phyloP scores from a whole-genome alignment of 2,797 vertebrate genomes.

The Pteronotus mesoamericanus region DNA sequence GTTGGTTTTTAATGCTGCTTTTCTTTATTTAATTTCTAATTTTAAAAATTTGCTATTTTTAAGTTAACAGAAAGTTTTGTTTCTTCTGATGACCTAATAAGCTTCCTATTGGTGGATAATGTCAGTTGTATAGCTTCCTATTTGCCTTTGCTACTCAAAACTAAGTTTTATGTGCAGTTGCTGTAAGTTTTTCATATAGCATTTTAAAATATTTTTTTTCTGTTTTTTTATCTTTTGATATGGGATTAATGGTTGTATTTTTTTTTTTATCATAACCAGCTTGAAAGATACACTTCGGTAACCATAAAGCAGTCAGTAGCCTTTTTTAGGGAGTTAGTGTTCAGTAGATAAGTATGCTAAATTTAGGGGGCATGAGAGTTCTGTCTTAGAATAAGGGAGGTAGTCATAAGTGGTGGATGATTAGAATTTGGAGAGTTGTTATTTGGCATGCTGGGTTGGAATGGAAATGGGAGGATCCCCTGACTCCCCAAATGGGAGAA shows the following conservation, averaged over 20 bases:
- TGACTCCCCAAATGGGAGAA: background rate
- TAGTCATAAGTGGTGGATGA: background rate
- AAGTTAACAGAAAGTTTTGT: slow-evolving; percentile 22
- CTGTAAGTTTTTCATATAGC: slow-evolving; percentile 6
- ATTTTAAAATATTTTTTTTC: background rate
- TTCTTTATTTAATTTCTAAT: background rate
- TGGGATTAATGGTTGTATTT: background rate
- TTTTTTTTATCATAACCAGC: slow-evolving; percentile 20
- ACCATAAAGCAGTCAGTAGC: background rate
- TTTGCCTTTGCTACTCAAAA: slow-evolving; percentile 17
- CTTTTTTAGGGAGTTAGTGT: background rate
- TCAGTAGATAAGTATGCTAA: background rate
- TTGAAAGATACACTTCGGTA: background rate
- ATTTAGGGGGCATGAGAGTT: background rate
- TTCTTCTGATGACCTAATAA: background rate
- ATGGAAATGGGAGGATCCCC: background rate
- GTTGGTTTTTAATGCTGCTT: background rate
- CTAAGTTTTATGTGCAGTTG: slow-evolving; percentile 9
- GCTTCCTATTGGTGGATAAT: background rate
- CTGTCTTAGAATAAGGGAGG: background rate
- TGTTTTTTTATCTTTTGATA: background rate
- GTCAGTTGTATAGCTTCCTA: background rate
- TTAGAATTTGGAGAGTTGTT: background rate
- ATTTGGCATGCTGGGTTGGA: background rate
- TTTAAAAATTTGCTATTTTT: background rate